These are phyloP conservation scores for Neoseiulus cucumeris DNA, from an alignment of 1,140 invertebrate species.

Conservation along the genomic window DNA sequence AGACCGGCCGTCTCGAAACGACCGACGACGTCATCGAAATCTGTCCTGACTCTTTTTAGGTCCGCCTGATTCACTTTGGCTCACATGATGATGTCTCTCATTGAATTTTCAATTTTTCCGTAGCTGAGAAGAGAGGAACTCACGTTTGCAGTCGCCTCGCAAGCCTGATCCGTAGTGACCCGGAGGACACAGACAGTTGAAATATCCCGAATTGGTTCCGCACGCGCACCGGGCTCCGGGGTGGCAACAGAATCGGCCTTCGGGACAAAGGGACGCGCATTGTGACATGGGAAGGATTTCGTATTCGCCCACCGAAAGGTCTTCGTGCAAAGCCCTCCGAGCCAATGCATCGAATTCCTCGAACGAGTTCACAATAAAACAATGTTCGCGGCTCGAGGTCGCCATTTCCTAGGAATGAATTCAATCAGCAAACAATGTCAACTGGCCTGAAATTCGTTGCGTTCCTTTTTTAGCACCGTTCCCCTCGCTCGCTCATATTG, in stretches of 20 bases:
- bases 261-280: slow-evolving; percentile 36
- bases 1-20: too few species aligned
- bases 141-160: slow-evolving; percentile 38
- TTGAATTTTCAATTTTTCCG: too few species aligned
- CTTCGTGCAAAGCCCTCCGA: slow-evolving; percentile 43
- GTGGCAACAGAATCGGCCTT: slow-evolving; percentile 36
- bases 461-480: slow-evolving; percentile 17
- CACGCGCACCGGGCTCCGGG: slow-evolving; percentile 39
- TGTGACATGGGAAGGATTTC: slow-evolving; percentile 13
- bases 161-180: slow-evolving; percentile 46
- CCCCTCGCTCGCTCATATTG: background rate
- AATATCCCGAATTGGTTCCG: slow-evolving; percentile 44
- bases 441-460: too few species aligned
- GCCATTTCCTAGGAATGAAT: slow-evolving; percentile 37
- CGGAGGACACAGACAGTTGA: slow-evolving; percentile 40
- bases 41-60: too few species aligned
- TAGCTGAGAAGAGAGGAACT: slow-evolving; percentile 23
- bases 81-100: too few species aligned
- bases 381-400: slow-evolving; percentile 39
- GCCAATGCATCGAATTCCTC: slow-evolving; percentile 48
- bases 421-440: too few species aligned
- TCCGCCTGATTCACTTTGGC: too few species aligned
- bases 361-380: slow-evolving; percentile 47
- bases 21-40: slow-evolving; percentile 3
- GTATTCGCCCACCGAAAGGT: slow-evolving; percentile 25